phyloP scores from a whole-genome alignment of 2,113 vertebrate genomes.

The Thamnaconus septentrionalis region DNA sequence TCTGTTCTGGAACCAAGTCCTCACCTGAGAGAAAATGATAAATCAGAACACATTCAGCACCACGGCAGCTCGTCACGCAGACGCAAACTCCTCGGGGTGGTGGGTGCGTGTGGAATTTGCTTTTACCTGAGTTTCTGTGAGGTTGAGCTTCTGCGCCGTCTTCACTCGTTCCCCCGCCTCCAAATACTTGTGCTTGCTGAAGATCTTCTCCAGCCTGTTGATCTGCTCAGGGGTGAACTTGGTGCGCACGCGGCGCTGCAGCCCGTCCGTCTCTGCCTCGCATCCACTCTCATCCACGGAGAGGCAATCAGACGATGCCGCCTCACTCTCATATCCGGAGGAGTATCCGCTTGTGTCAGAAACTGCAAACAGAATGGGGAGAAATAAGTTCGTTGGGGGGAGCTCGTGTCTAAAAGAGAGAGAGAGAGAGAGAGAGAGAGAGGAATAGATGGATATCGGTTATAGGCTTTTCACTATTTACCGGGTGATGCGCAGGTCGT shows the following conservation, averaged over 20 bases:
- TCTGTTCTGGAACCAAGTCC: conserved; percentile 91
- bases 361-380: conserved; percentile 36
- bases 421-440: neutral
- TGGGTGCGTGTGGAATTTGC: accelerated
- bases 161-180: conserved; percentile 75
- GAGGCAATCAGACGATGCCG: conserved; percentile 38
- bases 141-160: conserved; percentile 73
- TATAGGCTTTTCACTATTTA: conserved; percentile 49
- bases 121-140: conserved; percentile 83
- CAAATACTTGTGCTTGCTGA: conserved; percentile 80
- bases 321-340: conserved; percentile 77
- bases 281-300: conserved; percentile 30
- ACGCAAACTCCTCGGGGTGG: neutral
- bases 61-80: neutral
- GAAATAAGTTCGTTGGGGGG: too few species aligned
- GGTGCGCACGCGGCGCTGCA: conserved; percentile 71
- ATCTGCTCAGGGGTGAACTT: conserved; percentile 83
- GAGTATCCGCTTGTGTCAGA: conserved; percentile 71
- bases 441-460: neutral
- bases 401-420: too few species aligned
- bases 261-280: conserved; percentile 22
- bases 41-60: neutral
- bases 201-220: conserved; percentile 79
- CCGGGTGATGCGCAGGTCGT: conserved; percentile 61
- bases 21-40: conserved; percentile 69